Base-by-base conservation (phyloP, 2,888 invertebrate genomes). In the Therioaphis trifolii region DNA sequence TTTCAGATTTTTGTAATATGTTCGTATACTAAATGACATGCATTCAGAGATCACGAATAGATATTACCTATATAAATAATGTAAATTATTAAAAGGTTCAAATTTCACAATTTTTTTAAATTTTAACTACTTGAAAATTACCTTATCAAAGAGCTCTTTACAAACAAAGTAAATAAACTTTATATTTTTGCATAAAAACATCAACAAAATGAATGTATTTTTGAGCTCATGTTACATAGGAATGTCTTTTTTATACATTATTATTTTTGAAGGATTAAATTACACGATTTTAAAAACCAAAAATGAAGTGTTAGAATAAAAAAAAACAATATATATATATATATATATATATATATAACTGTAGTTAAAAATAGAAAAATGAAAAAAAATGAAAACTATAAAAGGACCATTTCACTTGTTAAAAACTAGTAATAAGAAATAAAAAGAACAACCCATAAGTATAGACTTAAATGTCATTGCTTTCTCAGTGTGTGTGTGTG, bases 111-210 rank as follows among this genome's bases (percentile, higher is more conserved):
- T 14, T n/a, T 72, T 72, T 72, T 4, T 55, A 4, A 55, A 29
- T 72, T 27, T 72, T 72, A 29, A 24, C 18, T 24, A 74, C 21
- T n/a, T 24, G 7, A 58, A 43, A 27, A 75, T 58, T 12, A 58
- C 18, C 4, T 18, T 24, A 40, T 11, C 18, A 58, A 75, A 43
- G 11, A 75, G 12, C 12, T 4, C 43, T 5, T 43, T 24, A 24
- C 24, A 40, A 75, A 58, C 40, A 40, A 43, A 24, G 35, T 40
- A 24, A 58, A 58, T n/a, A 75, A 24, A 75, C 58, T 58, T 75
- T 24, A 9, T 75, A 1, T 75, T 58, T 58, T 75, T 43, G 40
- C 5, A 58, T 55, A 18, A 24, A 40, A 43, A 72, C 52, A 72
- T 72, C 29, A 52, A 29, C 12, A 29, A 27, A 40, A 75, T 18